Base-by-base conservation (phyloP, 2,888 invertebrate genomes). In the Aromia moschata region DNA sequence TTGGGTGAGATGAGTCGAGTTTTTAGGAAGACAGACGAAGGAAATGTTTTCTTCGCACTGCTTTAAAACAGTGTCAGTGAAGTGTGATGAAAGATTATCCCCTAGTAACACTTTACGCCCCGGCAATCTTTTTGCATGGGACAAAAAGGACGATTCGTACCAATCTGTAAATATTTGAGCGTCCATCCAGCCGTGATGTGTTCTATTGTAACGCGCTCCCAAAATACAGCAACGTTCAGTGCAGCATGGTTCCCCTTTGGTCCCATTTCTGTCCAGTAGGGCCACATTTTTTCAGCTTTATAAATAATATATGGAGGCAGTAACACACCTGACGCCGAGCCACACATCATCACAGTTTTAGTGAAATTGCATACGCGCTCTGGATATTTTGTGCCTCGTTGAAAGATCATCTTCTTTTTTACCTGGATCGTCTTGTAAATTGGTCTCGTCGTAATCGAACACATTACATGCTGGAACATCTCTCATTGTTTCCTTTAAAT, bases 11-110 rank as follows among this genome's bases (percentile, higher is more conserved):
- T 43, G 51, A 1, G 40, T 56, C 5, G 49, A 47, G 31, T 56
- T 15, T 25, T 18, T 37, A 7, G 46, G 15, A 1, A 56, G 41
- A 15, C 40, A 47, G 2, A 56, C 47, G 12, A 56, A 47, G 16
- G 41, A 1, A 16, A 56, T 46, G 14, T 47, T 18, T 41, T 47
- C 49, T 43, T 56, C 40, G 30, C 56, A 56, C 38, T 43, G 12
- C 45, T 30, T 2, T 30, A 30, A 1, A 1, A 20, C 43, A 9
- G 16, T 11, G 9, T 53, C 36, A 16, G n/a, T 38, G 14, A 77
- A 57, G 56, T 79, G 77, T 33, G 70, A 70, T 5, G 73, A 65
- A 46, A 79, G 60, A 65, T 79, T 79, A 57, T 81, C 77, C 0
- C 80, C 79, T 52, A 80, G 73, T 3, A 80, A 20, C 16, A 74